Evolutionary conservation across 2,113 vertebrate genomes (phyloP), one percentile per base, ranked within the genome.

Genomic region (human): DNA sequence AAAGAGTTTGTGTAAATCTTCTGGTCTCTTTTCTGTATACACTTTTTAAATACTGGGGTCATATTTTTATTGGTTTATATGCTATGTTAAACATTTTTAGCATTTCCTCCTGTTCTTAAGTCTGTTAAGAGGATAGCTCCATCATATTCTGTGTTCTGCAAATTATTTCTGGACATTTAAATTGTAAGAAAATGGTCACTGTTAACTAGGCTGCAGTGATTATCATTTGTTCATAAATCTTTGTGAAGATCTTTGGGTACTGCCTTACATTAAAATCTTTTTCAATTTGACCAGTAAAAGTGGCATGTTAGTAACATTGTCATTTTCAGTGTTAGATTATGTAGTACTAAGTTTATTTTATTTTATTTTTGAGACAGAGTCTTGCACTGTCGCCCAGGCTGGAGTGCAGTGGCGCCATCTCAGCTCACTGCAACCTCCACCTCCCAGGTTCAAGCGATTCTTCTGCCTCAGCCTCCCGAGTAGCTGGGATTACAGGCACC

Each of bases 1-100:
- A 87, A 92, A 91, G 35, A 93, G 87, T 95, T 89, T 76, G 79
- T 27, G 18, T 83, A 93, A 73, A 50, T 73, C 59, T 95, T 40
- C 38, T 64, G 18, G 11, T 59, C 48, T 83, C 25, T 72, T 90
- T 82, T 50, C 23, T 72, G 20, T 57, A 57, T 32, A 61, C 6
- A 80, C 18, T 43, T 90, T 50, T n/a, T 18, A 61, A 91, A 95
- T 40, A 66, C 82, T 27, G 55, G n/a, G 23, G 17, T 64, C 18
- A 40, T 30, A 92, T 38, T 81, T 64, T 32, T 45, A 75, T 57
- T 8, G 45, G 88, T 75, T 87, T 83, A 43, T 70, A 40, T 70
- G 43, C n/a, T 61, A 8, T 64, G 13, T 90, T 81, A 52, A 79
- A 72, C 13, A 59, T n/a, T 84, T 61, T 81, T 64, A 96, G 35